Evolutionary conservation across 2,113 vertebrate species (phyloP).

Genomic region (Psettodes erumei): DNA sequence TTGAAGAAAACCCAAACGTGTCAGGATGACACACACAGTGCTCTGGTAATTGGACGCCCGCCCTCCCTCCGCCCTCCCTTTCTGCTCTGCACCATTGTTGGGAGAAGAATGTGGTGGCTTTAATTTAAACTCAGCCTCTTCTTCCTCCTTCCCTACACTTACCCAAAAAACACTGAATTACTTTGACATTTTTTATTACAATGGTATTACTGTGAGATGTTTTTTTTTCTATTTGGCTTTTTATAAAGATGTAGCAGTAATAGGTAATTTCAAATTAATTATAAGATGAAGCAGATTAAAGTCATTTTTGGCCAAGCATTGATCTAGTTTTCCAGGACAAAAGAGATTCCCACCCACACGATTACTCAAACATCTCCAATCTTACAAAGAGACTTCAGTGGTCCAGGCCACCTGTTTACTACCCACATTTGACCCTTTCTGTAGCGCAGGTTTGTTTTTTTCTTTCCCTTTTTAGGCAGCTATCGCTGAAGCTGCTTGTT

Average conservation of each 20-base stretch:
- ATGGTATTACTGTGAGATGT: constrained; percentile 42
- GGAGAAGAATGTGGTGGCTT: constrained; percentile 68
- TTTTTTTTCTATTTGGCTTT: constrained; percentile 46
- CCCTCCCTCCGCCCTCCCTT: constrained; percentile 1
- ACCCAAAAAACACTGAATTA: constrained; percentile 67
- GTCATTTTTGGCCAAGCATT: constrained; percentile 44
- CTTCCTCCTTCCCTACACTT: constrained; percentile 51
- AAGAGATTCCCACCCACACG: background rate
- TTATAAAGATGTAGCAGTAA: constrained; percentile 35
- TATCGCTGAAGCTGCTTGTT: constrained; percentile 61
- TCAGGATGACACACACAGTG: constrained; percentile 68
- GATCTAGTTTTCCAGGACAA: constrained; percentile 24
- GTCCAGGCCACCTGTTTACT: constrained; percentile 59
- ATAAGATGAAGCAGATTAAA: constrained; percentile 52
- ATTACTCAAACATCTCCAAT: constrained; percentile 31
- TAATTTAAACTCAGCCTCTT: constrained; percentile 70
- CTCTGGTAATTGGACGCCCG: constrained; percentile 73
- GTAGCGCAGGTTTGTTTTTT: background rate
- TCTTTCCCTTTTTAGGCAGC: constrained; percentile 32
- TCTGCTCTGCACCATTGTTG: constrained; percentile 60
- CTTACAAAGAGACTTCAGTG: constrained; percentile 38
- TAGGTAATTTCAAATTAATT: constrained; percentile 58
- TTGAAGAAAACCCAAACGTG: constrained; percentile 55
- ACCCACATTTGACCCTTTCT: constrained; percentile 18
- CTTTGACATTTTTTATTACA: constrained; percentile 65